These are phyloP conservation scores for Pristionchus arcanus DNA, from an alignment of 2,888 invertebrate genomes.

Conservation along the genomic window DNA sequence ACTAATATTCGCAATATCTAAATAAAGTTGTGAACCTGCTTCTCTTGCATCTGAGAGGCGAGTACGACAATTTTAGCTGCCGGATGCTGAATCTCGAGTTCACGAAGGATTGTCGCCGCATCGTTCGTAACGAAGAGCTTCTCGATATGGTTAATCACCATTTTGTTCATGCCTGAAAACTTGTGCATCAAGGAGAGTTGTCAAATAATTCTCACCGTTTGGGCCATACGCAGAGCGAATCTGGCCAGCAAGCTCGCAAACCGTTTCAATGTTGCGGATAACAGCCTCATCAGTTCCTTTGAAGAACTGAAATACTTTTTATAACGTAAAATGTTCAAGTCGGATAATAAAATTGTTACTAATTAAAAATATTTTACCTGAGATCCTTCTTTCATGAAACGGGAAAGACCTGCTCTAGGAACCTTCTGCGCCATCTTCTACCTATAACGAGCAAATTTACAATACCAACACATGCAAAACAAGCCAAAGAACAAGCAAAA, in stretches of 20 bases:
- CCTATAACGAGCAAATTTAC: not conserved
- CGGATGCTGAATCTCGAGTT: slow-evolving; percentile 91
- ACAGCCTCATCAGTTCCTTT: slow-evolving; percentile 98
- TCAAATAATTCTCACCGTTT: slow-evolving; percentile 87
- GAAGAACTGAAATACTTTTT: slow-evolving; percentile 83
- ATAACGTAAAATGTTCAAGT: not conserved
- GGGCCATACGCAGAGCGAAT: slow-evolving; percentile 97
- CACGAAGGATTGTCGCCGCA: slow-evolving; percentile 93
- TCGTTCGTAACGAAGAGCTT: slow-evolving; percentile 99
- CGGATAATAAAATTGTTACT: not conserved
- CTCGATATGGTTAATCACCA: slow-evolving; percentile 98
- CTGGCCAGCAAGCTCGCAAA: slow-evolving; percentile 94
- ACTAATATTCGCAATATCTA: not conserved
- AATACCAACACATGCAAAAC: not conserved
- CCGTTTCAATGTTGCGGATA: slow-evolving; percentile 93
- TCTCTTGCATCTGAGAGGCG: slow-evolving; percentile 97
- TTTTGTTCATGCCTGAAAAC: slow-evolving; percentile 88
- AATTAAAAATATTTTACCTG: slow-evolving; percentile 63
- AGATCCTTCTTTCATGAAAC: slow-evolving; percentile 79
- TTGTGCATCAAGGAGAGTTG: not conserved
- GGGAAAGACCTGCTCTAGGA: slow-evolving; percentile 77
- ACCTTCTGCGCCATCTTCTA: slow-evolving; percentile 74
- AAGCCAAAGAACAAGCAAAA: not conserved
- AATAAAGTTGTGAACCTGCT: slow-evolving; percentile 62
- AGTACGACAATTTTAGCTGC: slow-evolving; percentile 96